A percentile compares a stretch with the other conserved stretches of the same genome.
Evolutionary conservation across 1,140 invertebrate genomes (phyloP).

Genomic region (Lordiphosa clarofinis): DNA sequence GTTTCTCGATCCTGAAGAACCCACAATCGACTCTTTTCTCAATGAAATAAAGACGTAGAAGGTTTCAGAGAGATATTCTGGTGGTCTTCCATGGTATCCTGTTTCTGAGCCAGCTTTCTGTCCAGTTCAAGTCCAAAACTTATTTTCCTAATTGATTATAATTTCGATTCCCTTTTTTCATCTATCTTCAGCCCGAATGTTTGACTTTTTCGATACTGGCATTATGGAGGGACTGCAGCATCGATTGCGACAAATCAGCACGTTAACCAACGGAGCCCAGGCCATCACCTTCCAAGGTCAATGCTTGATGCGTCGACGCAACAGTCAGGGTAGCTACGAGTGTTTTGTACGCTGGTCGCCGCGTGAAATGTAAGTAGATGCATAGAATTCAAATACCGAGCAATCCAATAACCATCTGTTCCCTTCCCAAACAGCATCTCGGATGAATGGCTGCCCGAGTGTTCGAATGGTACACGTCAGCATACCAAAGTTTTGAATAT

Average conservation of each 20-base stretch:
- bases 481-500: constrained; percentile 73
- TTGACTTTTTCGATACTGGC: constrained; percentile 93
- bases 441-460: constrained; percentile 75
- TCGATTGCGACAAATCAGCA: constrained; percentile 84
- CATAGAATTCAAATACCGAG: too few relatives aligned
- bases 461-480: constrained; percentile 41
- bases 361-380: constrained; percentile 66
- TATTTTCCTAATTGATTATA: neutral
- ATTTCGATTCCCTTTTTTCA: neutral
- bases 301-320: constrained; percentile 64
- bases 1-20: too few relatives aligned
- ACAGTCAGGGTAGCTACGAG: constrained; percentile 56
- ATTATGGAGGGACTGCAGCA: constrained; percentile 93
- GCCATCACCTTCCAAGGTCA: constrained; percentile 72
- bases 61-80: too few relatives aligned
- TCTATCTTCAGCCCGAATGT: constrained; percentile 85
- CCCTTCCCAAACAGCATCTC: constrained; percentile 44
- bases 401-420: neutral
- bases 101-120: too few relatives aligned
- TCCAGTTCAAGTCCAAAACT: too few relatives aligned
- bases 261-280: constrained; percentile 72
- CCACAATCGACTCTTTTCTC: too few relatives aligned
- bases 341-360: constrained; percentile 76
- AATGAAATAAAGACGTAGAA: too few relatives aligned
- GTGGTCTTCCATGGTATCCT: too few relatives aligned